A percentile compares a stretch with the other conserved stretches of the same genome.
These are phyloP conservation scores for Mormyrops attenuatus DNA, from an alignment of 2,797 vertebrate species.

Conservation along the genomic window DNA sequence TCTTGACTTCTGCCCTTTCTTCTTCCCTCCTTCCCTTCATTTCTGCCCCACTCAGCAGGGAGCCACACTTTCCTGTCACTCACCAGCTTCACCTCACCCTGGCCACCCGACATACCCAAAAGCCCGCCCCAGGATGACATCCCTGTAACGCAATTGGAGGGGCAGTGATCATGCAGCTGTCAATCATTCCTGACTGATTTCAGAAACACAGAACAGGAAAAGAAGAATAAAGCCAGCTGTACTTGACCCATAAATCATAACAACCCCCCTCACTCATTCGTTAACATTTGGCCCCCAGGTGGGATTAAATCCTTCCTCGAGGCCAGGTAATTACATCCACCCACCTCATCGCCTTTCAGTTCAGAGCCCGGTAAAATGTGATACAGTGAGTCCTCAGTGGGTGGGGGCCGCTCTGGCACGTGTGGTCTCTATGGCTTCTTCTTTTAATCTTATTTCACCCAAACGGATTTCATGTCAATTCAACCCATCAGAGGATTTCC, in stretches of 20 bases:
- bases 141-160: not conserved
- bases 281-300: not conserved
- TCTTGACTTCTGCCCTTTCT: not conserved
- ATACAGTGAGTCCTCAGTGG: not conserved
- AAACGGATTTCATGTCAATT: conserved; percentile 37
- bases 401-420: conserved; percentile 24
- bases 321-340: conserved; percentile 14
- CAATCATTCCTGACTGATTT: not conserved
- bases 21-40: not conserved
- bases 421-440: conserved; percentile 33
- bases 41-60: not conserved
- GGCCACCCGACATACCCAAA: not conserved
- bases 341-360: not conserved
- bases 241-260: not conserved
- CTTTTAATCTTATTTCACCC: conserved; percentile 20
- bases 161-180: not conserved
- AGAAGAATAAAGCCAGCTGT: not conserved
- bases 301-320: conserved; percentile 9
- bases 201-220: not conserved
- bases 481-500: conserved; percentile 25
- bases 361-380: not conserved
- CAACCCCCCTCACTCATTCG: not conserved
- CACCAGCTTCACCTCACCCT: not conserved
- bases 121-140: not conserved
- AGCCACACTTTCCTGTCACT: not conserved